A percentile compares a stretch with the other conserved stretches of the same genome.
Evolutionary conservation across 2,797 vertebrate genomes (phyloP).

Genomic region (Hemitrygon akajei): DNA sequence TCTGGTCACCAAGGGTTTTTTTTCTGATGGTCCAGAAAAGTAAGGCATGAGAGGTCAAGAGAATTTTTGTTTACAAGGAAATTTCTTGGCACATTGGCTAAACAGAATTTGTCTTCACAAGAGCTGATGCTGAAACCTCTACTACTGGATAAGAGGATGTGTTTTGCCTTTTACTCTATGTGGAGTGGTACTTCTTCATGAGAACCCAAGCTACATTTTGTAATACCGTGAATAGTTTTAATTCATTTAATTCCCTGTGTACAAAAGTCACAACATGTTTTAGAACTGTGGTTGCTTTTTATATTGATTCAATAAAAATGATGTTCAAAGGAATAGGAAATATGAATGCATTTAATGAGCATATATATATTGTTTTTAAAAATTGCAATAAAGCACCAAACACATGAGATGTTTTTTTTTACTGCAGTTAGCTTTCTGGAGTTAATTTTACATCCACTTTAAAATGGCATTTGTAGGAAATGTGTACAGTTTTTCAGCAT

Average conservation of each 20-base stretch:
- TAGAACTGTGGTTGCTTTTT: not conserved
- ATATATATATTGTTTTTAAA: not conserved
- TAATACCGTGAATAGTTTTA: constrained; percentile 4
- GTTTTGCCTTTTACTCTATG: not conserved
- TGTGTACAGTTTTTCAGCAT: not conserved
- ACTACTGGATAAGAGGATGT: not conserved
- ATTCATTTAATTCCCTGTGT: not conserved
- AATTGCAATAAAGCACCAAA: not conserved
- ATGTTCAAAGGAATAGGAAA: not conserved
- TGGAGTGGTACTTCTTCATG: constrained; percentile 11
- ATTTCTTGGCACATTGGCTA: not conserved
- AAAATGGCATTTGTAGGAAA: not conserved
- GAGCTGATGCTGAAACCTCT: not conserved
- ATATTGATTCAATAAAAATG: not conserved
- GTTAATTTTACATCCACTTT: not conserved
- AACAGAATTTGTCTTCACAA: not conserved
- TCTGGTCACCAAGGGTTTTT: not conserved
- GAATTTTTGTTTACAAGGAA: not conserved
- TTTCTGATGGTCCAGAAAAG: not conserved
- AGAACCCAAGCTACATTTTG: constrained; percentile 27
- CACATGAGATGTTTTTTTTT: not conserved
- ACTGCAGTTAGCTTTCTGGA: not conserved
- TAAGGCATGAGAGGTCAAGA: not conserved
- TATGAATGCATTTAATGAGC: not conserved
- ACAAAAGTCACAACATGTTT: not conserved